Evolutionary conservation across 2,113 vertebrate genomes (phyloP).

Genomic region (Pluvianellus socialis): DNA sequence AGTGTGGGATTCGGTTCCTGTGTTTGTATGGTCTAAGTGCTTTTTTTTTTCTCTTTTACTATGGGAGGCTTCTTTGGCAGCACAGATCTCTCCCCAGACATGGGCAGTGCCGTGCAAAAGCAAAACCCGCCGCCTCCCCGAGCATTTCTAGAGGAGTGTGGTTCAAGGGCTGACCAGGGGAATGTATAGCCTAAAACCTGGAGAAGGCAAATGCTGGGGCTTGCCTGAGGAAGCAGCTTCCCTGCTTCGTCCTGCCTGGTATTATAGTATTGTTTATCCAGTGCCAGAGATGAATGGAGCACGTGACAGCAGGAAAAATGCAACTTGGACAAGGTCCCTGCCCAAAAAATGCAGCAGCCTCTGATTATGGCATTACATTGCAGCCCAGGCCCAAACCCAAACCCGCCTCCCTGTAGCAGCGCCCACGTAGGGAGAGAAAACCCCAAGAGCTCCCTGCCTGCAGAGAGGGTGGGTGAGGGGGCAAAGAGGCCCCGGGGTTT

Average conservation of each 20-base stretch:
- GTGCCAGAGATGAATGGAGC: constrained; percentile 63
- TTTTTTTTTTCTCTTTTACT: neutral
- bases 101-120: neutral
- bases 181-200: neutral
- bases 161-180: neutral
- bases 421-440: neutral
- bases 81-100: neutral
- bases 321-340: constrained; percentile 54
- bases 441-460: neutral
- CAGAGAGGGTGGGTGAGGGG: neutral
- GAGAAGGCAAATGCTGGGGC: constrained; percentile 13
- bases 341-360: constrained; percentile 53
- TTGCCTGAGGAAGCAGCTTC: constrained; percentile 50
- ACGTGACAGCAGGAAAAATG: constrained; percentile 66
- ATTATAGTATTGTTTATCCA: constrained; percentile 61
- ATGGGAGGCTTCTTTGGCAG: neutral
- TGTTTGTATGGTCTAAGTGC: neutral
- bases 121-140: neutral
- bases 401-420: neutral
- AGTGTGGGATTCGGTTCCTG: constrained; percentile 43
- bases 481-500: accelerated
- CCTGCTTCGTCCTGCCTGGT: constrained; percentile 50
- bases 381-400: constrained; percentile 30
- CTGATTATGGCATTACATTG: constrained; percentile 47
- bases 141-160: neutral